Evolutionary conservation across 2,113 vertebrate species (phyloP).

Genomic region (Lagenorhynchus albirostris): DNA sequence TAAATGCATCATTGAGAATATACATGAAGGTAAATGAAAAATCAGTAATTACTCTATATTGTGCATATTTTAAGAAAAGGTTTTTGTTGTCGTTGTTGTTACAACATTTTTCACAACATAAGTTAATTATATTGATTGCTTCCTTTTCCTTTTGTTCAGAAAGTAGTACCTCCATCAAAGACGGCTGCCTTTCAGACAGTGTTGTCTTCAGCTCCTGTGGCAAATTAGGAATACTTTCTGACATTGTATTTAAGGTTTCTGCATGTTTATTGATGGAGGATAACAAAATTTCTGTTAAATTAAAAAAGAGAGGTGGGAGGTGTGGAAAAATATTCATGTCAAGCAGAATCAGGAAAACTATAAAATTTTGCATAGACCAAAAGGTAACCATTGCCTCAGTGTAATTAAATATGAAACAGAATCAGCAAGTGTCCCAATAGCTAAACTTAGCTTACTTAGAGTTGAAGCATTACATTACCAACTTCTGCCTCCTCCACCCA

Average conservation of each 20-base stretch:
- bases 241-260: constrained; percentile 66
- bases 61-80: background rate
- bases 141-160: background rate
- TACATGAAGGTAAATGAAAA: background rate
- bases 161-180: background rate
- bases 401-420: background rate
- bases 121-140: background rate
- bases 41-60: background rate
- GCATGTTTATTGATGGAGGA: constrained; percentile 70
- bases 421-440: background rate
- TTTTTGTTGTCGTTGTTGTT: background rate
- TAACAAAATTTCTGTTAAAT: constrained; percentile 75
- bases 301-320: constrained; percentile 1
- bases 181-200: background rate
- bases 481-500: background rate
- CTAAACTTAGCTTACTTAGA: background rate
- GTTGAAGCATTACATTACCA: background rate
- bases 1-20: background rate
- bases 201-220: constrained; percentile 42
- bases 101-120: background rate
- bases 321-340: background rate
- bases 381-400: background rate
- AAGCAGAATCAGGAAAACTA: background rate
- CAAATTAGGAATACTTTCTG: constrained; percentile 47
- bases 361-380: background rate